Evolutionary conservation across 2,888 invertebrate species (phyloP), one percentile per base, ranked within the genome.

Genomic region (Chaitophorus viminalis): DNA sequence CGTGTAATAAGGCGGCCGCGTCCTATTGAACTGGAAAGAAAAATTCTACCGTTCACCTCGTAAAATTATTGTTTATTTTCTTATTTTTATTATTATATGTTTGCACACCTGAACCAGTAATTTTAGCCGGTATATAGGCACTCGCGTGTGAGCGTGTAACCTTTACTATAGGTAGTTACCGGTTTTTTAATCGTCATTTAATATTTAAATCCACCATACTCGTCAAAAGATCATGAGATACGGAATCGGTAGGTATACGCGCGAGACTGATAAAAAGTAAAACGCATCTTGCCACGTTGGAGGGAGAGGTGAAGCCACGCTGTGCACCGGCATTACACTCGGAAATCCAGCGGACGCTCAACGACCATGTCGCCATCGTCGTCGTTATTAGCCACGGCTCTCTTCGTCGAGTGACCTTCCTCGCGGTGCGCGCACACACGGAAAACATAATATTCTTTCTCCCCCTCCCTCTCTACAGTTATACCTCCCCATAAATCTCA

Each of bases 141-240:
- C 72, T 2, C 72, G n/a, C n/a, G n/a, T n/a, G n/a, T n/a, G n/a
- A n/a, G n/a, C n/a, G 3, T 3, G 31, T 83, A 83, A 83, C 83
- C 74, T 74, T 83, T 60, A n/a, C n/a, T n/a, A n/a, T n/a, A 60
- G 21, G 25, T 25, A 60, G 74, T 75, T 29, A 75, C 83, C 74
- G 74, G 83, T 83, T 82, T 83, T 65, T 82, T 36, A 65, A 36
- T 29, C 36, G 21, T 36, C 36, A 72, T 83, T 83, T 75, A 60
- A 83, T 29, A 72, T 83, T 83, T 75, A 60, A 83, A 83, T 83
- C 33, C 52, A 33, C 11, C 9, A 65, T n/a, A 68, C 39, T 21
- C 21, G 46, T 60, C 60, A 39, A 31, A 81, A 68, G 21, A 68
- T 8, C 25, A 25, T 1, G 60, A 25, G 6, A 3, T 2, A 39